Base-by-base conservation (phyloP, 2,888 invertebrate species). In the Petrolisthes cinctipes region DNA sequence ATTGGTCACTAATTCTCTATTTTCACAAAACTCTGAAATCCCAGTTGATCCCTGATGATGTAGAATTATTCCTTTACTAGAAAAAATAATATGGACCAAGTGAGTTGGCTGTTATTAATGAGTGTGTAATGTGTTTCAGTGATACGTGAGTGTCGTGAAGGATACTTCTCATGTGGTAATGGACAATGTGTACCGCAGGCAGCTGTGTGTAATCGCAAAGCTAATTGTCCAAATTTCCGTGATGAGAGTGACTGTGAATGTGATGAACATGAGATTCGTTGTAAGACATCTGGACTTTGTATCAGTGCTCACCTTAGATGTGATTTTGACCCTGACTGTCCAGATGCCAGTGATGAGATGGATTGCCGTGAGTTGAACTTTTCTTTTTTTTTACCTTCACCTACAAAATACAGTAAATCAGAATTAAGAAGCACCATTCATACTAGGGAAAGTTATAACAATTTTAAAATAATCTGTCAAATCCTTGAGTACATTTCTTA, bases 131-230 rank as follows among this genome's bases (percentile, higher is more conserved):
- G 37, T 37, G 37, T 37, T 37, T 37, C 81, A 88, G 85, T 85
- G 37, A 66, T 37, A 4, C 87, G 85, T 23, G 83, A 92, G 94
- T 97, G 97, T 91, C 95, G 95, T 0, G 92, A 94, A 23, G 94
- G 94, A 82, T 94, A 94, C 93, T 96, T 95, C 93, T 94, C 94
- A 91, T 97, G 96, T 93, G 94, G 94, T 89, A 96, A 96, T 92
- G 95, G 95, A 11, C 95, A 95, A 1, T 97, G 97, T 93, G 95
- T 97, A 91, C 94, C 95, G 91, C 94, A 93, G 76, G 93, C 93
- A 73, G 93, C 95, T 91, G 93, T 96, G 4, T 97, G 97, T 92
- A 96, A 96, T 78, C 76, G 88, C 23, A 53, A 66, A 3, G 54
- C 76, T 51, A 86, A 91, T 82, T 91, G 91, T 37, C 89, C 78